Conservation (phyloP, 1,140 invertebrate species). For the Aphaenogaster floridana region DNA sequence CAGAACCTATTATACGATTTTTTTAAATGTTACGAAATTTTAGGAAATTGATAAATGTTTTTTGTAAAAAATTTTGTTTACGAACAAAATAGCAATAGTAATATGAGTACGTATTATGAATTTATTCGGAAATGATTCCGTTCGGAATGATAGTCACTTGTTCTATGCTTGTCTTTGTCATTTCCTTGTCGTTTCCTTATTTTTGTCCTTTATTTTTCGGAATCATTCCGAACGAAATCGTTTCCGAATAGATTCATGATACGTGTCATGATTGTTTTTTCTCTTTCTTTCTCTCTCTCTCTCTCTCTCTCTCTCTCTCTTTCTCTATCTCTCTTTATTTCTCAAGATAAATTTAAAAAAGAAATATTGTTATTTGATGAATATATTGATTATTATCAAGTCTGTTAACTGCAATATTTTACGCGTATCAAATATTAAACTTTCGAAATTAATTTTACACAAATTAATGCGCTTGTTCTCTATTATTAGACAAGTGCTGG, state of each 20-base stretch:
- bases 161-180: no score
- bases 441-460: background rate
- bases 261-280: background rate
- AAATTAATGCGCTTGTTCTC: background rate
- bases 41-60: background rate
- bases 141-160: no score
- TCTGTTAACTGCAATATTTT: background rate
- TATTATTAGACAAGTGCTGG: background rate
- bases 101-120: no score
- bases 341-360: background rate
- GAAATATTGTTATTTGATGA: background rate
- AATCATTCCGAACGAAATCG: no score
- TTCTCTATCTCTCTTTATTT: background rate
- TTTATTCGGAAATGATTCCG: no score
- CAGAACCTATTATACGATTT: background rate
- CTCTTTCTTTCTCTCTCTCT: no score
- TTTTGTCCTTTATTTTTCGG: no score
- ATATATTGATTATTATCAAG: background rate
- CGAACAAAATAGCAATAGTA: background rate
- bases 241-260: no score
- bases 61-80: background rate
- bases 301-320: no score
- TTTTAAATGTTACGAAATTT: background rate
- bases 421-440: background rate
- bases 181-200: no score